Percentiles rank a stretch among this genome's conserved stretches.
Evolutionary conservation across 2,113 vertebrate species (phyloP).

Genomic region (Anoplopoma fimbria): DNA sequence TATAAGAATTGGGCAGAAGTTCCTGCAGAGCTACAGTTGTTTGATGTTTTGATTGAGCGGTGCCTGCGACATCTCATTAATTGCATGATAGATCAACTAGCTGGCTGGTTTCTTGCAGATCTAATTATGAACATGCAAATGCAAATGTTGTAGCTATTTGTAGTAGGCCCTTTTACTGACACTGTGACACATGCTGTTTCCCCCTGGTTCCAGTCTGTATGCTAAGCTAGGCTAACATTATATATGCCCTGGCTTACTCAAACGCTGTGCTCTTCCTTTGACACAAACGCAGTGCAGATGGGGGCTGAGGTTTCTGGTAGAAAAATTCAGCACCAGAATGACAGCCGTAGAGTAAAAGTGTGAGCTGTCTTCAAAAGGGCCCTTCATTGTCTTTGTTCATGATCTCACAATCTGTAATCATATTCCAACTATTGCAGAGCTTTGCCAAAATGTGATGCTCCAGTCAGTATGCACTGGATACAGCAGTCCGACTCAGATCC

Average conservation of each 20-base stretch:
- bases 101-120: background rate
- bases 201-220: background rate
- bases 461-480: background rate
- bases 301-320: background rate
- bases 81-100: background rate
- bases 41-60: background rate
- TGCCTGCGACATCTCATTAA: background rate
- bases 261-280: background rate
- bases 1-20: background rate
- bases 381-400: conserved; percentile 15
- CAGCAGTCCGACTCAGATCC: conserved; percentile 7
- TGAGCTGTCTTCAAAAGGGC: conserved; percentile 2
- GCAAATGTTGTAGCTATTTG: background rate
- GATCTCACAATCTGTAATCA: conserved; percentile 8
- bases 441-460: background rate
- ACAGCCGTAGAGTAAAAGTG: background rate
- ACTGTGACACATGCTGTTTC: background rate
- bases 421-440: conserved; percentile 1
- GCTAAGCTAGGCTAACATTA: background rate
- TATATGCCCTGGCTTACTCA: background rate
- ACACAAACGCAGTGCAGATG: background rate
- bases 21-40: background rate
- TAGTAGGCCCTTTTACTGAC: background rate
- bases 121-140: background rate
- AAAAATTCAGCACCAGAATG: background rate